These are phyloP conservation scores for Epicauta chinensis DNA, from an alignment of 1,140 invertebrate genomes.

Conservation along the genomic window DNA sequence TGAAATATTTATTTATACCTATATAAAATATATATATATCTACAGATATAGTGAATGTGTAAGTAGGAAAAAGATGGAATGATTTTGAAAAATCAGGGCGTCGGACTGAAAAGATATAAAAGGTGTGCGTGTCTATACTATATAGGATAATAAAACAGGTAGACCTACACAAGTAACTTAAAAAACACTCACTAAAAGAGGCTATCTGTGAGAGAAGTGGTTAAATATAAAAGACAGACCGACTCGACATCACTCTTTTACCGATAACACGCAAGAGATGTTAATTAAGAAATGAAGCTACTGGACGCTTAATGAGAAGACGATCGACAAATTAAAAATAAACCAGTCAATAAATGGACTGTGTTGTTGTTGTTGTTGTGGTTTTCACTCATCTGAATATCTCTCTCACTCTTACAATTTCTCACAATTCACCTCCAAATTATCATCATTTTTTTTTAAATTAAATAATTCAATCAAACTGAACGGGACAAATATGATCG, in stretches of 20 bases:
- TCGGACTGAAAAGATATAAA: constrained; percentile 17
- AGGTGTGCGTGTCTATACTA: constrained; percentile 30
- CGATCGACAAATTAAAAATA: constrained; percentile 33
- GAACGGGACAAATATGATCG: too few relatives aligned
- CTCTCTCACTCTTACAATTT: too few relatives aligned
- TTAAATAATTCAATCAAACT: constrained; percentile 11
- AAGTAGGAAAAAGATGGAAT: too few relatives aligned
- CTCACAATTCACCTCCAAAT: too few relatives aligned
- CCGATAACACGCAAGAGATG: constrained; percentile 35
- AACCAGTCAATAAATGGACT: constrained; percentile 10
- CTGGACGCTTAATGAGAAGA: constrained; percentile 32
- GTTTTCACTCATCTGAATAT: too few relatives aligned
- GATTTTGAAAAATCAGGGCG: not conserved
- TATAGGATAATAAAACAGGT: constrained; percentile 22
- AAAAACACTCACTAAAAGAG: constrained; percentile 19
- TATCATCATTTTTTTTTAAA: too few relatives aligned
- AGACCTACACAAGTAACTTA: constrained; percentile 25
- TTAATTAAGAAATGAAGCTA: constrained; percentile 39
- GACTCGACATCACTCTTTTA: constrained; percentile 27
- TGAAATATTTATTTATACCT: too few relatives aligned
- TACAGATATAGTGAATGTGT: too few relatives aligned
- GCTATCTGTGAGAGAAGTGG: constrained; percentile 21
- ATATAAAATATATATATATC: too few relatives aligned
- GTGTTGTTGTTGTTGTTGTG: too few relatives aligned
- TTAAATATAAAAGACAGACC: constrained; percentile 11